These are phyloP conservation scores for Dryas iulia DNA, from an alignment of 1,140 invertebrate genomes.

Conservation along the genomic window DNA sequence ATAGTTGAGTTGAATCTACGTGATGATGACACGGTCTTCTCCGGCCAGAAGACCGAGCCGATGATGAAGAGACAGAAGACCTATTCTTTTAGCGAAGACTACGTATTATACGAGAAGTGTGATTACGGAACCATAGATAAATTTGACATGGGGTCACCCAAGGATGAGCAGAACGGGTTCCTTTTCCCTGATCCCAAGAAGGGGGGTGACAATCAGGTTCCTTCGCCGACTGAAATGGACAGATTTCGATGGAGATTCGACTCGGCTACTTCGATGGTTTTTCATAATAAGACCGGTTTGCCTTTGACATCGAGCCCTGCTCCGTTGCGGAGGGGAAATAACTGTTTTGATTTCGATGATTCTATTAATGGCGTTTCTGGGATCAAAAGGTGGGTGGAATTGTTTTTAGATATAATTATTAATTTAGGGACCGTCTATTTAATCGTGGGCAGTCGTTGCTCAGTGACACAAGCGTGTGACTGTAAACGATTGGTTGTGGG, in stretches of 20 bases:
- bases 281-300: conserved; percentile 90
- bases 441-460: too few species aligned
- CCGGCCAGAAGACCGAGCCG: conserved; percentile 44
- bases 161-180: conserved; percentile 43
- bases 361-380: conserved; percentile 89
- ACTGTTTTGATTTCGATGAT: conserved; percentile 92
- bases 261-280: conserved; percentile 91
- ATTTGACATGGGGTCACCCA: conserved; percentile 51
- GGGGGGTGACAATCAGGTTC: conserved; percentile 70
- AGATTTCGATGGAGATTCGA: conserved; percentile 88
- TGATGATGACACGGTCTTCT: conserved; percentile 69
- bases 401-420: too few species aligned
- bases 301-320: conserved; percentile 94
- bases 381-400: conserved; percentile 86
- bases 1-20: conserved; percentile 63
- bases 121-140: conserved; percentile 70
- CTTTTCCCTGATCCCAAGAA: conserved; percentile 50
- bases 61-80: conserved; percentile 59
- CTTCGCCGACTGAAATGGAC: conserved; percentile 86
- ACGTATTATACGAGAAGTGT: conserved; percentile 71
- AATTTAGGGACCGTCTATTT: too few species aligned
- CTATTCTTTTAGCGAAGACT: conserved; percentile 61
- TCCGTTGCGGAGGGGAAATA: conserved; percentile 87
- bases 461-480: too few species aligned
- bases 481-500: too few species aligned